These are phyloP conservation scores for Pelobates fuscus DNA, from an alignment of 2,113 vertebrate species.

Conservation along the genomic window DNA sequence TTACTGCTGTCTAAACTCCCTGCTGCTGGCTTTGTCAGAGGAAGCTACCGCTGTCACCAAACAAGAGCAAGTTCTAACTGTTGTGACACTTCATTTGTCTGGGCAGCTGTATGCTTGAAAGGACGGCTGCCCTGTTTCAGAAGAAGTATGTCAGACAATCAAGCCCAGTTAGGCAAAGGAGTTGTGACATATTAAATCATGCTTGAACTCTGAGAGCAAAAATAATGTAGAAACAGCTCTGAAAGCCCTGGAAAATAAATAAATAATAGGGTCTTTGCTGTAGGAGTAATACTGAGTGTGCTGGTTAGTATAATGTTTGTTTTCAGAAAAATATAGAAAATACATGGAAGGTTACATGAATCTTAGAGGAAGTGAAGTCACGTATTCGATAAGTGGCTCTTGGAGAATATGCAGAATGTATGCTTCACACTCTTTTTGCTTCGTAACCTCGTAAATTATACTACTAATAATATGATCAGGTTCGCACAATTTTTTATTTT, in stretches of 20 bases:
- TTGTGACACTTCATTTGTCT: constrained; percentile 63
- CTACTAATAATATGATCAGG: no score
- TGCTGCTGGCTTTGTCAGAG: constrained; percentile 33
- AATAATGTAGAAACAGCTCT: constrained; percentile 61
- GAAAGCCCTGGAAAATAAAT: constrained; percentile 64
- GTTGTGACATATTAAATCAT: constrained; percentile 79
- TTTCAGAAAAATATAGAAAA: constrained; percentile 1
- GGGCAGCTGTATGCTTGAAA: constrained; percentile 60
- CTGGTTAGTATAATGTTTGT: constrained; percentile 15
- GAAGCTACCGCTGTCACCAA: constrained; percentile 63
- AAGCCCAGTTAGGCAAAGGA: constrained; percentile 67
- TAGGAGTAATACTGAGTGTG: background rate
- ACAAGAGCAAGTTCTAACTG: constrained; percentile 54
- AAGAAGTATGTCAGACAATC: constrained; percentile 72
- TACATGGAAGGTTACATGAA: background rate
- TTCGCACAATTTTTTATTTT: no score
- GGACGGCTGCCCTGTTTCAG: constrained; percentile 57
- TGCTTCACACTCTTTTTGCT: no score
- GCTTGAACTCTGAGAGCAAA: constrained; percentile 71
- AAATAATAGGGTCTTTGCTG: constrained; percentile 55
- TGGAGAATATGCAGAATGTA: no score
- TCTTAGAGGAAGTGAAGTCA: no score
- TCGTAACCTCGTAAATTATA: no score
- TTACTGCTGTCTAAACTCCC: constrained; percentile 31
- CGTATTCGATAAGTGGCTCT: no score